Evolutionary conservation across 2,113 vertebrate species (phyloP).

Genomic region (Mohoua ochrocephala): DNA sequence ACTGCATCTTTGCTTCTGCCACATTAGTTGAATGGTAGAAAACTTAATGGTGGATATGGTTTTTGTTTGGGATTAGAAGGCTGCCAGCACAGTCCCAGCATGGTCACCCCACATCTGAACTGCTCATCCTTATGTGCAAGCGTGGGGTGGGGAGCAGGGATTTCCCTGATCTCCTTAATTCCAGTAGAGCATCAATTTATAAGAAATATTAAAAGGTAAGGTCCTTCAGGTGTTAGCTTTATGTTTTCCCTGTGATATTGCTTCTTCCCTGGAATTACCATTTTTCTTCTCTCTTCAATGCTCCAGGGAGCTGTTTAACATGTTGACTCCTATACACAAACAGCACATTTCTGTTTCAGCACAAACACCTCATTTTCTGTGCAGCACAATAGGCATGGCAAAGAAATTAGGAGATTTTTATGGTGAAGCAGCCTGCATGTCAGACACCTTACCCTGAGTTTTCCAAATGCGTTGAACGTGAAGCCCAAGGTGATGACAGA

Average conservation of each 20-base stretch:
- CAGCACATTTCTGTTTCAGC: neutral
- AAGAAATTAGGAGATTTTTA: neutral
- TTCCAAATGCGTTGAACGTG: neutral
- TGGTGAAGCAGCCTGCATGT: neutral
- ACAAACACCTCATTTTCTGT: neutral
- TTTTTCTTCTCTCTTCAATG: neutral
- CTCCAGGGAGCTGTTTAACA: neutral
- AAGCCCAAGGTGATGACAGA: neutral
- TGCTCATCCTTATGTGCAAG: neutral
- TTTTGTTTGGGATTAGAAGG: neutral
- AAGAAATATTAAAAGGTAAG: neutral
- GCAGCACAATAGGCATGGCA: neutral
- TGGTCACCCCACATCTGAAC: neutral
- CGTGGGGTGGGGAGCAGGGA: fast-evolving
- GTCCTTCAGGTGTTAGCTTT: neutral
- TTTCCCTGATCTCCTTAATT: neutral
- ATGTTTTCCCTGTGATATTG: neutral
- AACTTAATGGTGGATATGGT: neutral
- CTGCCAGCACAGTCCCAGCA: neutral
- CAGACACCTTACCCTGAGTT: neutral
- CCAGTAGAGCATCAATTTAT: neutral
- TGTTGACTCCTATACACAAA: neutral
- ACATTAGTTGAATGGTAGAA: neutral
- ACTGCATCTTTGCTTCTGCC: neutral
- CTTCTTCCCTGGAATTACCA: neutral